Base-by-base conservation (phyloP, 2,888 invertebrate species). In the Tinea pellionella region DNA sequence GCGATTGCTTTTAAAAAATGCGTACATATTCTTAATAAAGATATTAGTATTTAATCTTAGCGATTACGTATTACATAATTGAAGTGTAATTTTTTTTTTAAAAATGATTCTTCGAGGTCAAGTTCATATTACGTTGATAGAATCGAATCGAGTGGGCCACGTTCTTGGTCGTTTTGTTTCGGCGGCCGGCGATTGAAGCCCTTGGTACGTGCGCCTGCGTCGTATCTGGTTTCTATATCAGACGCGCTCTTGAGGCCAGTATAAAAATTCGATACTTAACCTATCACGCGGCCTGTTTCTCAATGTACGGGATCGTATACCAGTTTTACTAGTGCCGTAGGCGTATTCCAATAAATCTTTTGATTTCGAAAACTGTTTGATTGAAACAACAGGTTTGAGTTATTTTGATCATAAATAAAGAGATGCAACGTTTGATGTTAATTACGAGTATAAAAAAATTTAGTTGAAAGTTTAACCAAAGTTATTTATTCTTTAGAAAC, bases 151-250 rank as follows among this genome's bases (percentile, higher is more conserved):
- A 61, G 57, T 61, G 30, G 51, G 58, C 42, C 30, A 18, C 4
- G 24, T 61, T 41, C 67, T n/a, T 75, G 72, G 80, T 79, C 80
- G 78, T 79, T 81, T 80, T 80, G 78, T 74, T 71, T 69, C 73
- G 51, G 57, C 47, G 55, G 57, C 59, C 24, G 16, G 56, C 55
- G 55, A 19, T 53, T 53, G 53, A 53, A 53, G 53, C 53, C 47
- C 47, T 47, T 47, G 47, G 47, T 47, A 47, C 47, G 47, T 47
- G 47, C 47, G 47, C 47, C 47, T 47, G 47, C 47, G 55, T 19
- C 62, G 67, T 77, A 78, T 80, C 78, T 75, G 71, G 70, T 74
- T 77, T 80, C 75, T 78, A 75, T 73, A 79, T 75, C 69, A 63
- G 72, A 75, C 66, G 65, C 68, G 64, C 68, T 74, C 69, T 71